Evolutionary conservation across 2,113 vertebrate species (phyloP), one percentile per base, ranked within the genome.

Genomic region (Albula goreensis): DNA sequence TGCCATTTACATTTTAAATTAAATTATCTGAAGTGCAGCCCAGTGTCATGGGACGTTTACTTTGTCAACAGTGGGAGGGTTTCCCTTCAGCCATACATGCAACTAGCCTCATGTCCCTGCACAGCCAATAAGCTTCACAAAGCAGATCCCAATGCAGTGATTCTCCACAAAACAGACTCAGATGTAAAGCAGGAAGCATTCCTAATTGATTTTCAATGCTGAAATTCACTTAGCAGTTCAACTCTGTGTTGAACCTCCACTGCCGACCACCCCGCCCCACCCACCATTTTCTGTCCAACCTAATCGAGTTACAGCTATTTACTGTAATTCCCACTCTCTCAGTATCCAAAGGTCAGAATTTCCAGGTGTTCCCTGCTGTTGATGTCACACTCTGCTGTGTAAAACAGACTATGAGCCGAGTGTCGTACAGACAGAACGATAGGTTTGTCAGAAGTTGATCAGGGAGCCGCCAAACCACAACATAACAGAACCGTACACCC

Each of bases 1-100:
- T 25, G 53, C 80, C 48, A 48, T 48, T 50, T 82, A 77, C 57
- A 82, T 86, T 51, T 19, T 86, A n/a, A 74, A 53, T 81, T 52
- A 80, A 85, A 80, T 57, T 25, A 80, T 17, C 25, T 49, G n/a
- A 22, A 50, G 66, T 70, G 66, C 31, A 41, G 41, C 15, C 19
- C 15, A 81, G 50, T 53, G 78, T 82, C 60, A 50, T 70, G 83
- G 48, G 56, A 51, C 31, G n/a, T 82, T 53, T 17, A 19, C 41
- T 22, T 22, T 17, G 48, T 79, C 19, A 52, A 51, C 49, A 25
- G 17, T 60, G 17, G n/a, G 52, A 57, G 31, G n/a, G 70, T 22
- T 10, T 74, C 70, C 6, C 70, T n/a, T 25, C 7, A 74, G n/a
- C n/a, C 49, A 57, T 49, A 79, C 51, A 70, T 22, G n/a, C 49